Percentiles rank a stretch among this genome's conserved stretches.
Conservation (phyloP, 2,888 invertebrate genomes). For the Parnassius mnemosyne region DNA sequence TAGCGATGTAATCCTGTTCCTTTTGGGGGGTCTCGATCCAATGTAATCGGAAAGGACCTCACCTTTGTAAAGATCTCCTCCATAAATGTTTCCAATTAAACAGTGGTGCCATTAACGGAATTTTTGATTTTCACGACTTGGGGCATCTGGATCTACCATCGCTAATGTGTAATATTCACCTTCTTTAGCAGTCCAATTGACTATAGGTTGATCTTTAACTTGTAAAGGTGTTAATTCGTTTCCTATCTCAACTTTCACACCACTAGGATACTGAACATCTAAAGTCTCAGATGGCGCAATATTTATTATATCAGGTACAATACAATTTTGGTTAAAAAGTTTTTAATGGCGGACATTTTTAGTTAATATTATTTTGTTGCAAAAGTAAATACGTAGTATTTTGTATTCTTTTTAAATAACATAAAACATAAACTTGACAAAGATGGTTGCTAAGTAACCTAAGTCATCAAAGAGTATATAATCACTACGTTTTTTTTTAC, state of each 20-base stretch:
- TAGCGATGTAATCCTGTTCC: slow-evolving; percentile 87
- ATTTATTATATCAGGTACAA: slow-evolving; percentile 85
- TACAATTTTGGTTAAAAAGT: slow-evolving; percentile 74
- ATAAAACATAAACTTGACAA: no score
- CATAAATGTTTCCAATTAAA: slow-evolving; percentile 87
- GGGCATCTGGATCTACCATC: slow-evolving; percentile 88
- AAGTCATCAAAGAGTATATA: no score
- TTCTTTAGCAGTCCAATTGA: slow-evolving; percentile 82
- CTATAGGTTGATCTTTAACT: slow-evolving; percentile 84
- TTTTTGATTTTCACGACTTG: slow-evolving; percentile 84
- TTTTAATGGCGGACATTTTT: slow-evolving; percentile 52
- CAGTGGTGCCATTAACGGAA: slow-evolving; percentile 89
- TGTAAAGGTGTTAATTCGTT: slow-evolving; percentile 86
- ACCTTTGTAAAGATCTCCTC: slow-evolving; percentile 81
- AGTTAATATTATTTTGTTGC: background rate
- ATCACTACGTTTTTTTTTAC: no score
- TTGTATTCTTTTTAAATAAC: no score
- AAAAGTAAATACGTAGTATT: no score
- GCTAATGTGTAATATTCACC: slow-evolving; percentile 83
- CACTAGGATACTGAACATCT: slow-evolving; percentile 75
- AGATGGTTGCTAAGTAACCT: no score
- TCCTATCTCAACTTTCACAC: slow-evolving; percentile 77
- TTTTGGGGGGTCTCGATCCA: slow-evolving; percentile 84
- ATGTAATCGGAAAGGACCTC: slow-evolving; percentile 84
- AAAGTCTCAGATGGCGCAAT: slow-evolving; percentile 76